A percentile compares a stretch with the other conserved stretches of the same genome.
phyloP scores from a whole-genome alignment of 1,140 invertebrate genomes.

The Melitaea cinxia region DNA sequence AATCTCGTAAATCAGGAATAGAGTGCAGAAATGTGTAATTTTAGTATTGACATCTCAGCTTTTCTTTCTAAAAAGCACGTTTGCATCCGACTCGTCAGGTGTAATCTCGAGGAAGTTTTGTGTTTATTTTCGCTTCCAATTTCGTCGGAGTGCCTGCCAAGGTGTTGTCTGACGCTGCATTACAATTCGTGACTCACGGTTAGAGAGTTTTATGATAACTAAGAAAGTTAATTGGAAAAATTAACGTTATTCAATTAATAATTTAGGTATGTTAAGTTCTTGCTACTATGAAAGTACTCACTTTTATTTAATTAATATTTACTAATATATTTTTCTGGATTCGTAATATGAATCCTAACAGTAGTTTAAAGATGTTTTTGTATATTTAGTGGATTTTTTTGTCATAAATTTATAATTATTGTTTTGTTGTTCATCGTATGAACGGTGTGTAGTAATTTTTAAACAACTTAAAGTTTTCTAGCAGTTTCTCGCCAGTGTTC shows the following conservation, averaged over 20 bases:
- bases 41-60: constrained; percentile 25
- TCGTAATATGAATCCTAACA: too few species aligned
- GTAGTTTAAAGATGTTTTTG: too few species aligned
- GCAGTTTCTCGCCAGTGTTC: constrained; percentile 43
- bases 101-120: constrained; percentile 71
- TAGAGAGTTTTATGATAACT: neutral
- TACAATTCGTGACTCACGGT: constrained; percentile 21
- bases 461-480: constrained; percentile 40
- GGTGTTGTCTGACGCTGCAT: constrained; percentile 60
- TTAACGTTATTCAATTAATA: neutral
- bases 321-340: too few species aligned
- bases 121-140: constrained; percentile 79
- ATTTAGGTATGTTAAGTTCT: too few species aligned
- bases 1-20: constrained; percentile 5
- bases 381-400: neutral
- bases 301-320: too few species aligned
- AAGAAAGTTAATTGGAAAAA: neutral
- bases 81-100: constrained; percentile 32
- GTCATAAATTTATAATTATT: neutral
- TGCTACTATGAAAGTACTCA: too few species aligned
- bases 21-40: constrained; percentile 13
- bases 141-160: constrained; percentile 74
- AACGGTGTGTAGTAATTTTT: constrained; percentile 25
- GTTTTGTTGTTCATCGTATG: neutral
- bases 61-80: constrained; percentile 28